phyloP scores from a whole-genome alignment of 2,888 invertebrate genomes.

The Gryllus longicercus region DNA sequence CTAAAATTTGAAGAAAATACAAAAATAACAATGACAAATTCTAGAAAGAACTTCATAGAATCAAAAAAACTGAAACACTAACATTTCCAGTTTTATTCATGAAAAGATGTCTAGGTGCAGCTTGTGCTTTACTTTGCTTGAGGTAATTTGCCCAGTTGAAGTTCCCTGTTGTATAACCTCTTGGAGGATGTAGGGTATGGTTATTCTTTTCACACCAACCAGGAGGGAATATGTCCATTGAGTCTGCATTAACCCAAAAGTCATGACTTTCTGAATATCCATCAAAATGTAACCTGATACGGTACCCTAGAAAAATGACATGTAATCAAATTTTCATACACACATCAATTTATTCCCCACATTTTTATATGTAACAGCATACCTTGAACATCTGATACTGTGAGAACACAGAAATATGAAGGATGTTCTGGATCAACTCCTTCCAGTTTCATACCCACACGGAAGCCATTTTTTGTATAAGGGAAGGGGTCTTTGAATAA shows the following conservation, averaged over 20 bases:
- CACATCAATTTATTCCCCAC: not conserved
- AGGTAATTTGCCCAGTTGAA: slow-evolving; percentile 87
- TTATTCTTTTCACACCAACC: slow-evolving; percentile 91
- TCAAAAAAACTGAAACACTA: slow-evolving; percentile 30
- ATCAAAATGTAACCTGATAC: slow-evolving; percentile 86
- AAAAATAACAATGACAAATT: slow-evolving; percentile 23
- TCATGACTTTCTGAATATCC: slow-evolving; percentile 85
- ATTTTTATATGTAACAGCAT: slow-evolving; percentile 21
- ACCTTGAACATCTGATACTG: slow-evolving; percentile 69
- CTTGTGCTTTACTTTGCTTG: slow-evolving; percentile 66
- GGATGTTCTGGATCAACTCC: slow-evolving; percentile 92
- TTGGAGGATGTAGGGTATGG: slow-evolving; percentile 75
- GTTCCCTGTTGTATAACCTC: slow-evolving; percentile 55
- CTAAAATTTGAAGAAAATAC: slow-evolving; percentile 23
- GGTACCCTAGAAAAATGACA: slow-evolving; percentile 60
- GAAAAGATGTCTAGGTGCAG: slow-evolving; percentile 77
- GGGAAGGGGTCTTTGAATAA: slow-evolving; percentile 76
- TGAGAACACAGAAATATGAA: slow-evolving; percentile 82
- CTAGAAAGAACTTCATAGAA: not conserved
- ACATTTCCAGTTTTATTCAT: slow-evolving; percentile 62
- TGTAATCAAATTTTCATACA: not conserved
- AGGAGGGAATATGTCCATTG: slow-evolving; percentile 84
- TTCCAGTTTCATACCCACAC: slow-evolving; percentile 85
- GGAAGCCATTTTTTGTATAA: slow-evolving; percentile 63
- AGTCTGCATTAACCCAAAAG: slow-evolving; percentile 91